Evolutionary conservation across 2,113 vertebrate genomes (phyloP).

Genomic region (Corythornis madagascariensis): DNA sequence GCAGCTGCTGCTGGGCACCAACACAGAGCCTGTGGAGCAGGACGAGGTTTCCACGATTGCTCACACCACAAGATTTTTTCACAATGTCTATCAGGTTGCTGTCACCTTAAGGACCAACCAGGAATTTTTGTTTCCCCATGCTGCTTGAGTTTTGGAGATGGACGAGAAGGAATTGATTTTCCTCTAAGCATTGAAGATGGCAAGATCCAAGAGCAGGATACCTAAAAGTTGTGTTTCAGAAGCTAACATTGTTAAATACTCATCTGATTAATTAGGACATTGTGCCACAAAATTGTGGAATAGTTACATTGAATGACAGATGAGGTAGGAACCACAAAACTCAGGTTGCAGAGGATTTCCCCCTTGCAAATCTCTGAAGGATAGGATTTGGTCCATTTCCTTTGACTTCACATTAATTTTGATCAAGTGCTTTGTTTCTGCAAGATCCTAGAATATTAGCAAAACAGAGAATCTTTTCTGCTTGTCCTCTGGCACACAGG

Average conservation of each 20-base stretch:
- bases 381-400: background rate
- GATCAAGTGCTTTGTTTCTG: background rate
- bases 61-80: background rate
- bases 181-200: background rate
- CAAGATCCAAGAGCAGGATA: background rate
- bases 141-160: background rate
- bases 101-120: background rate
- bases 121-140: background rate
- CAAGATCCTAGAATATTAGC: background rate
- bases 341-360: background rate
- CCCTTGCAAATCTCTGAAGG: background rate
- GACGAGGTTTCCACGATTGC: background rate
- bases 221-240: background rate
- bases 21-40: fast-evolving
- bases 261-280: background rate
- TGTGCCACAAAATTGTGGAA: background rate
- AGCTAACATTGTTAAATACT: background rate
- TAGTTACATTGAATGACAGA: background rate
- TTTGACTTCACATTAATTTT: background rate
- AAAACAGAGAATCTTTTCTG: background rate
- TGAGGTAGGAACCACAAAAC: background rate
- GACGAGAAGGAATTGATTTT: background rate
- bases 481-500: background rate
- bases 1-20: background rate
- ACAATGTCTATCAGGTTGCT: background rate